Conservation (phyloP, 2,888 invertebrate species). For the Myopa tessellatipennis region DNA sequence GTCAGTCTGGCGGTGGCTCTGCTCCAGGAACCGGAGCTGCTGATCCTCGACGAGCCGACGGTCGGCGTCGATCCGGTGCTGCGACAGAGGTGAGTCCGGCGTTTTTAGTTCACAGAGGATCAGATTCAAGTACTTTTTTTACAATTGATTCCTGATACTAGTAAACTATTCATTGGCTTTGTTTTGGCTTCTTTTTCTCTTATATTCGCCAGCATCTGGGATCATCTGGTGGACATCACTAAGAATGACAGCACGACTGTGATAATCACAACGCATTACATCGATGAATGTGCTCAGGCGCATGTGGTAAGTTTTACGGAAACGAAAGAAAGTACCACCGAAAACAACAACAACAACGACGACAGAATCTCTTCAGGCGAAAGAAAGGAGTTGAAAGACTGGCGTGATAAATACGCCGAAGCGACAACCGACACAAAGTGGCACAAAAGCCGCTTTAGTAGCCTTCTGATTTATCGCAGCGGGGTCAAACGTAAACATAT, state of each 20-base stretch:
- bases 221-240: slow-evolving; percentile 83
- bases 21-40: slow-evolving; percentile 87
- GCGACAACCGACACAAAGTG: no score
- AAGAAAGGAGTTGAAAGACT: neutral
- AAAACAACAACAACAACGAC: no score
- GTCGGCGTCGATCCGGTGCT: slow-evolving; percentile 93
- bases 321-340: neutral
- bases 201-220: slow-evolving; percentile 77
- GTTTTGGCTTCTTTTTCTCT: no score
- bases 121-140: no score
- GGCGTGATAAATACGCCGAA: no score
- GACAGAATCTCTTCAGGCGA: neutral
- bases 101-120: no score
- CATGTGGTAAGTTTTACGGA: slow-evolving; percentile 73
- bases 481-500: no score
- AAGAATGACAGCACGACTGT: slow-evolving; percentile 81
- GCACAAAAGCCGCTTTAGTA: no score
- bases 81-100: slow-evolving; percentile 74
- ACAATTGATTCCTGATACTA: no score
- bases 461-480: no score
- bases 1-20: slow-evolving; percentile 90
- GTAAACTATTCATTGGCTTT: no score
- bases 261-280: slow-evolving; percentile 89
- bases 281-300: slow-evolving; percentile 87
- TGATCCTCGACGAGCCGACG: slow-evolving; percentile 93